These are phyloP conservation scores for Bicyclus anynana DNA, from an alignment of 1,140 invertebrate genomes.

Conservation along the genomic window DNA sequence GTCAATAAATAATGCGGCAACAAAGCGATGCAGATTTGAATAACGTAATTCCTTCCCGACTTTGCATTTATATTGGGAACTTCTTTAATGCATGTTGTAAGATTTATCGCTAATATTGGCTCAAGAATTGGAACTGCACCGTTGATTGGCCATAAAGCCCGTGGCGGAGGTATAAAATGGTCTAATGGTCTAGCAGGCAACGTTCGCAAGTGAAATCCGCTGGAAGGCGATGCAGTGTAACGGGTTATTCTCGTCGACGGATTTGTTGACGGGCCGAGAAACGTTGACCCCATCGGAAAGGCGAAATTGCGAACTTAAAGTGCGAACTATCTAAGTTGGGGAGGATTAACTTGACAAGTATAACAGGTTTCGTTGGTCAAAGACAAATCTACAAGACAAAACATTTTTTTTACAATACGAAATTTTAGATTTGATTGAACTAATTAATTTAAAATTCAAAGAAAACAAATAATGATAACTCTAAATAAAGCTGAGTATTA, in stretches of 20 bases:
- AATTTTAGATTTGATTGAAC: no score
- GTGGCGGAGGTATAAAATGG: slow-evolving; percentile 46
- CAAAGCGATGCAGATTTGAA: neutral
- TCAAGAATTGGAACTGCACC: slow-evolving; percentile 17
- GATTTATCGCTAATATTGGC: slow-evolving; percentile 10
- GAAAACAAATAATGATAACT: no score
- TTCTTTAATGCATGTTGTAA: slow-evolving; percentile 9
- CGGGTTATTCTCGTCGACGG: slow-evolving; percentile 74
- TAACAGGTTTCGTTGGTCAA: slow-evolving; percentile 9
- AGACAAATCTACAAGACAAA: neutral
- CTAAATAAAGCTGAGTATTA: no score
- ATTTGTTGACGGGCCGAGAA: slow-evolving; percentile 71
- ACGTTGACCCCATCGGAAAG: slow-evolving; percentile 67
- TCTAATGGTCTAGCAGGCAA: slow-evolving; percentile 57
- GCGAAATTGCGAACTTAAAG: slow-evolving; percentile 48
- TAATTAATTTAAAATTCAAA: no score
- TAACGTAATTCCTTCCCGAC: slow-evolving; percentile 1
- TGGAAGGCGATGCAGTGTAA: slow-evolving; percentile 67
- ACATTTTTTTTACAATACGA: no score
- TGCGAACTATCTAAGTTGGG: slow-evolving; percentile 40
- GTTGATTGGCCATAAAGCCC: slow-evolving; percentile 30
- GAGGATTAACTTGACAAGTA: slow-evolving; percentile 1
- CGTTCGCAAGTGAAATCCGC: slow-evolving; percentile 56
- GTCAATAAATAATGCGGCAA: neutral
- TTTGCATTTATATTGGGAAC: neutral